Base-by-base conservation (phyloP, 2,113 vertebrate species). In the Chaetodon auriga region DNA sequence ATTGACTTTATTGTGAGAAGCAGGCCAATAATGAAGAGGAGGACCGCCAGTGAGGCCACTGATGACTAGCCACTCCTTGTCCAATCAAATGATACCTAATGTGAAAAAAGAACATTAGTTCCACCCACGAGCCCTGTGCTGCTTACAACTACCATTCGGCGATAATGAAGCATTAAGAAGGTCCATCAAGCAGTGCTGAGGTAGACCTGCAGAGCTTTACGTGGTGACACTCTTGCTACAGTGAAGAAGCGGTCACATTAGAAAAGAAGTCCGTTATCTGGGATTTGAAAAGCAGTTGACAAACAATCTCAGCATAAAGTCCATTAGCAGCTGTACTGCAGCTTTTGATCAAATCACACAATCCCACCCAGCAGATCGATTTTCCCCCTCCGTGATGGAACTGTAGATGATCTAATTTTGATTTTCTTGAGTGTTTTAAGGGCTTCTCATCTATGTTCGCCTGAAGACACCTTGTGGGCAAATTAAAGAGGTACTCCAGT, bases 1-100 rank as follows among this genome's bases (percentile, higher is more conserved):
- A 81, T 79, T 30, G 58, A 63, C 35, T 62, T 78, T 75, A 80
- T 75, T 84, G 71, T 84, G 48, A 83, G 77, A 18, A 70, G 51
- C 45, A 30, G 53, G 58, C 23, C 15, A 11, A 23, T 23, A 65
- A 13, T 18, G 68, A 35, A 35, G 60, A 51, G 48, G 65, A 62
- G 62, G 41, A 23, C 30, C 18, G n/a, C 63, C 61, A 51, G 41
- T 4, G 64, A 69, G 53, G 68, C 49, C 45, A 25, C 43, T 45
- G 13, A 21, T 58, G 45, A 57, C 60, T 19, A 4, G 61, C 43
- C 13, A 16, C 36, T 60, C 35, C 25, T 46, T 51, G 54, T 53
- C 30, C 19, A 57, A n/a, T 49, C 11, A 3, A 60, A n/a, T 46
- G 60, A 77, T 73, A 63, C 43, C 57, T 46, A 18, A 21, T 51